These are phyloP conservation scores for Odocoileus virginianus DNA, from an alignment of 2,113 vertebrate species.

Conservation along the genomic window DNA sequence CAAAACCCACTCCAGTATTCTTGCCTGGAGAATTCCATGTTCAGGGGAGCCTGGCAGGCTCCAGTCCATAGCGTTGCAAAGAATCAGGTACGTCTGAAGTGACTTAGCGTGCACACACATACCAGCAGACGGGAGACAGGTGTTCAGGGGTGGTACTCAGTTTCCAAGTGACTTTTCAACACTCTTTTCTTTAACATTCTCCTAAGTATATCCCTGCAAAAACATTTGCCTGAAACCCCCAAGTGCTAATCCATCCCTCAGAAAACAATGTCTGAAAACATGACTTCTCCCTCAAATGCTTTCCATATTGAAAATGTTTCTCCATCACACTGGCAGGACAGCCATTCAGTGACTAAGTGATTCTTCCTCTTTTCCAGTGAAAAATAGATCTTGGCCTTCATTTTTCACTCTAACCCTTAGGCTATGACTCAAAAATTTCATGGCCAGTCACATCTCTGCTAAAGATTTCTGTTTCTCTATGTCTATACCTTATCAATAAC, in stretches of 20 bases:
- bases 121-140: background rate
- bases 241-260: background rate
- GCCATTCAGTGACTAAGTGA: background rate
- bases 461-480: background rate
- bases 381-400: conserved; percentile 18
- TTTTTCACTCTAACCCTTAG: background rate
- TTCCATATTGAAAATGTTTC: background rate
- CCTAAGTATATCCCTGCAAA: background rate
- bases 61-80: background rate
- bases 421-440: background rate
- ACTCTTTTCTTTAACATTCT: background rate
- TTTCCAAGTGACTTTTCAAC: background rate
- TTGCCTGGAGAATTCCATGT: background rate
- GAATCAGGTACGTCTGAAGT: background rate
- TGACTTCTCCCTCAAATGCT: background rate
- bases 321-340: background rate
- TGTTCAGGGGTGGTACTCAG: background rate
- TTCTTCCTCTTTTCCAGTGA: background rate
- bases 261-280: background rate
- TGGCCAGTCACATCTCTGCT: background rate
- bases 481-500: conserved; percentile 5
- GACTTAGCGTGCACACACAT: background rate
- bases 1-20: background rate
- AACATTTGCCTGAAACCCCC: background rate
- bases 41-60: background rate